Evolutionary conservation across 2,888 invertebrate species (phyloP), one percentile per base, ranked within the genome.

Genomic region (Fabriciana adippe): DNA sequence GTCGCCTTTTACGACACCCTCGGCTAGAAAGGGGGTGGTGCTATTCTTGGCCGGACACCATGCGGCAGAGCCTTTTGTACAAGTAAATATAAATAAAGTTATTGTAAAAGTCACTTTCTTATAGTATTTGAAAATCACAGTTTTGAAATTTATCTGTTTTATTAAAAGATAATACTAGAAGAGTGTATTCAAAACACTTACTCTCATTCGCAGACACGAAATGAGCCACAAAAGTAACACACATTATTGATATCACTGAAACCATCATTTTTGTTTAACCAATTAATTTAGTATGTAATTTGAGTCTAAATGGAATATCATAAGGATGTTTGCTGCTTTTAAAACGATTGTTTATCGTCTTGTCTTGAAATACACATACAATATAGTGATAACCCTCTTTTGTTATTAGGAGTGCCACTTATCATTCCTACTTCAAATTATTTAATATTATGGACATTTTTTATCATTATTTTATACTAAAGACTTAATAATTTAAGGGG

Each of bases 211-310:
- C 31, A 31, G 31, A 35, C 11, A 50, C 55, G 18, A 45, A 3
- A 55, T 35, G 55, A 41, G 57, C 15, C 15, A 35, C 35, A 13
- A 41, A 55, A 50, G 2, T 55, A 50, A 61, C 6, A 54, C 54
- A 48, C 21, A 60, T 26, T 26, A 26, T 31, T 16, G 13, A 31
- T 18, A 59, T 59, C 54, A 54, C 54, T 53, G 51, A 54, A 56
- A 62, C 48, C 35, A 59, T 57, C 51, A 64, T 67, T 59, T 60
- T 50, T 26, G 26, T 54, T 55, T 35, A 15, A 18, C 18, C 45
- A 55, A 64, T 59, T n/a, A 59, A 18, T 59, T 56, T 14, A 41
- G 31, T 48, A 15, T 50, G 3, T 2, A 1, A 50, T 53, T 55
- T 41, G 21, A 48, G 18, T 16, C 53, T 54, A 64, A 67, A 64